Evolutionary conservation across 2,797 vertebrate genomes (phyloP), one percentile per base, ranked within the genome.

Genomic region (Sebastes melanostomus): DNA sequence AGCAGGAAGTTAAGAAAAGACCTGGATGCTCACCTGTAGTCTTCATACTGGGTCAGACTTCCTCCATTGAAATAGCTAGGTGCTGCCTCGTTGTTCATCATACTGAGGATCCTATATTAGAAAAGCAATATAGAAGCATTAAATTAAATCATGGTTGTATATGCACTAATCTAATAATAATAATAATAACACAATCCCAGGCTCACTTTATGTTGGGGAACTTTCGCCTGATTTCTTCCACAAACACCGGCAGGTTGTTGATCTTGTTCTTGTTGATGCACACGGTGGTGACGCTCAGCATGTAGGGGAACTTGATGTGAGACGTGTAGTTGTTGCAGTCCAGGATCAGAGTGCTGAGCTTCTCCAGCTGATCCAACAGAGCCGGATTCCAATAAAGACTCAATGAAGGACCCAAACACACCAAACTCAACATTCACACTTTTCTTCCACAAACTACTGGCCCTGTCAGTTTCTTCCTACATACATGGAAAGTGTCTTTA

Each of bases 51-150:
- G 1, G 81, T 93, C 59, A 96, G 86, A 88, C 92, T 96, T n/a
- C 96, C 95, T 80, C 95, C 96, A 1, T 96, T 96, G 79, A 96
- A 96, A 66, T 96, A 96, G 81, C 95, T 96, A 0, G 95, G 95
- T 0, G 95, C 95, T 22, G 96, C 95, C 67, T 95, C 95, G 1
- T 96, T 96, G 87, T 96, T 95, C 95, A 96, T 96, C 95, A 96
- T 96, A 62, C 95, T 96, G 27, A 96, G 93, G 72, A 95, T 93
- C 84, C 95, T 96, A 11, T 0, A 56, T 54, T 34, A 32, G 46
- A 36, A 29, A 29, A 59, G 11, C 14, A 69, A 69, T 0, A 12
- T 1, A 56, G 4, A 55, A 68, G 1, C 30, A 65, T 8, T 3
- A 32, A 70, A 68, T 67, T 5, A 46, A 75, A 50, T 2, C 7